Evolutionary conservation across 2,888 invertebrate genomes (phyloP).

Genomic region (Drosophila quasianomalipes): DNA sequence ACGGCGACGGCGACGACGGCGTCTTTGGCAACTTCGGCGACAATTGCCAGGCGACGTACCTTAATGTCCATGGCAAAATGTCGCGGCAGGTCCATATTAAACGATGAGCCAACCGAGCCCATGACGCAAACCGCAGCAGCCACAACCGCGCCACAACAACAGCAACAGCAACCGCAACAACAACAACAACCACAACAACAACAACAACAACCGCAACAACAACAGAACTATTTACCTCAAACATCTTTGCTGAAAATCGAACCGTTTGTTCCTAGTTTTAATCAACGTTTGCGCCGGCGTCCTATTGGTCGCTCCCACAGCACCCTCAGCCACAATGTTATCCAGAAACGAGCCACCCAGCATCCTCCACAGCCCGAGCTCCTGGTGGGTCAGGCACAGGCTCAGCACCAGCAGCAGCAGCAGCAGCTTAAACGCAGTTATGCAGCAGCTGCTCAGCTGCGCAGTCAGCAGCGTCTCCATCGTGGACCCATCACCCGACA

Average conservation of each 20-base stretch:
- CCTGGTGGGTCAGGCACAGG: constrained; percentile 55
- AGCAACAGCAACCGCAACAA: constrained; percentile 42
- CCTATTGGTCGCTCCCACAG: constrained; percentile 85
- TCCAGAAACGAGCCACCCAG: constrained; percentile 67
- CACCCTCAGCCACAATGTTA: constrained; percentile 83
- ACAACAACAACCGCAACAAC: constrained; percentile 43
- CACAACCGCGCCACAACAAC: constrained; percentile 31
- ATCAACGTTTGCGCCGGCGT: constrained; percentile 82
- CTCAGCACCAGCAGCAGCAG: constrained; percentile 34
- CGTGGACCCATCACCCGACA: constrained; percentile 72
- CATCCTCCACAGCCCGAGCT: constrained; percentile 49
- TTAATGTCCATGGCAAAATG: constrained; percentile 84
- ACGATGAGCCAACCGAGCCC: constrained; percentile 67
- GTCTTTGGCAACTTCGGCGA: constrained; percentile 46
- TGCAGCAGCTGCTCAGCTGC: constrained; percentile 58
- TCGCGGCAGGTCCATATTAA: constrained; percentile 79
- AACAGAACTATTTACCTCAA: constrained; percentile 83
- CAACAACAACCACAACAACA: constrained; percentile 32
- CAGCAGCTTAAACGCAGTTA: constrained; percentile 67
- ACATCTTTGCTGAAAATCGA: constrained; percentile 85
- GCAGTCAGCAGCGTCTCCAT: constrained; percentile 64
- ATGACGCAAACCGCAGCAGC: background rate
- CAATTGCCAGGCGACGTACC: constrained; percentile 65
- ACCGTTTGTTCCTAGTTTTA: constrained; percentile 85
- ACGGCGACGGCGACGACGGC: constrained; percentile 6